These are phyloP conservation scores for Porites lobata DNA, from an alignment of 92 coral and sea anemone species.

Conservation along the genomic window DNA sequence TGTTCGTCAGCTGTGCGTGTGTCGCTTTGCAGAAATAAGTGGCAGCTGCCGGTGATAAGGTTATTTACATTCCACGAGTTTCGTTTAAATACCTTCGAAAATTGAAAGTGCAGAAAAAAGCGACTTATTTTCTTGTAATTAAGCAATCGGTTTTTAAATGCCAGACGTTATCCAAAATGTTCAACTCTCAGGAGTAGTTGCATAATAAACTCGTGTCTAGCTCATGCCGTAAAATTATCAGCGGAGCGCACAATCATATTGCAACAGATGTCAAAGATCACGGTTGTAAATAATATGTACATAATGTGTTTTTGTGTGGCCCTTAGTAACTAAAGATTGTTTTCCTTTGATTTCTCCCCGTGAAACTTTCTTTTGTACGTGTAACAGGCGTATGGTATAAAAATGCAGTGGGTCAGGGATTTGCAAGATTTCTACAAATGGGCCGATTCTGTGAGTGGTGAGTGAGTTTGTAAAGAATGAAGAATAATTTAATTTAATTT, in stretches of 20 bases:
- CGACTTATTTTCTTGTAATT: too few relatives aligned
- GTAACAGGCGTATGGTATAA: slow-evolving; percentile 1
- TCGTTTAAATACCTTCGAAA: too few relatives aligned
- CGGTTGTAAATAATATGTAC: neutral
- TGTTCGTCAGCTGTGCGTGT: too few relatives aligned
- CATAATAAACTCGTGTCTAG: too few relatives aligned
- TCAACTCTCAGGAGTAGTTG: too few relatives aligned
- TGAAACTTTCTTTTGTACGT: neutral
- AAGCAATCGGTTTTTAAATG: too few relatives aligned
- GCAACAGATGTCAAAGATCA: neutral
- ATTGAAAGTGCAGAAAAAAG: too few relatives aligned
- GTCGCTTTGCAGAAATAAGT: too few relatives aligned
- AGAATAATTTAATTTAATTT: neutral
- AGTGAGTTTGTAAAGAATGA: neutral
- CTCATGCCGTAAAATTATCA: too few relatives aligned
- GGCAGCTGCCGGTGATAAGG: too few relatives aligned
- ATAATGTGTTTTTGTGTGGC: neutral
- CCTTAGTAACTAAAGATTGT: slow-evolving; percentile 6
- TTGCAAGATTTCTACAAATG: slow-evolving; percentile 64
- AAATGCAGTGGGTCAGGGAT: slow-evolving; percentile 47
- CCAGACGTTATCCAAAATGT: too few relatives aligned
- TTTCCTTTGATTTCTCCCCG: neutral
- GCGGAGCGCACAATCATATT: neutral
- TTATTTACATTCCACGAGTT: too few relatives aligned
- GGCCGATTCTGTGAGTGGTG: slow-evolving; percentile 69